phyloP scores from a whole-genome alignment of 1,140 invertebrate species.

The Drosophila micromelanica region DNA sequence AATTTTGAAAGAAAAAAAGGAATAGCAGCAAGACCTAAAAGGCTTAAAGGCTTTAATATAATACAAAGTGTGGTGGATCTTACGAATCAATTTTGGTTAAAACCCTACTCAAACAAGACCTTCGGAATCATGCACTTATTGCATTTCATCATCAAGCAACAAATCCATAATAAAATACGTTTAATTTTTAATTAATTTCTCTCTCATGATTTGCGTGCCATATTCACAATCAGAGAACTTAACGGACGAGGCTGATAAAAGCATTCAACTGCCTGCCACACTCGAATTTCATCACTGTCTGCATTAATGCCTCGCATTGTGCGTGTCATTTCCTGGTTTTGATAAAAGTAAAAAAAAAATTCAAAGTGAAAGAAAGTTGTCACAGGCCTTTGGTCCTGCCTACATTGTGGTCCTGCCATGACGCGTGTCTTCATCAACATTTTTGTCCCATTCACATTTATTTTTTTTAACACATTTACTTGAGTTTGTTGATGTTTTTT shows the following conservation, averaged over 20 bases:
- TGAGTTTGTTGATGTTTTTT: slow-evolving; percentile 55
- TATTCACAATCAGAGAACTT: slow-evolving; percentile 18
- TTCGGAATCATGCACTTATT: neutral
- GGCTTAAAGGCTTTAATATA: neutral
- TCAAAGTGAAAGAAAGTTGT: slow-evolving; percentile 23
- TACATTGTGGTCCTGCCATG: slow-evolving; percentile 13
- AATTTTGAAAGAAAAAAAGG: neutral
- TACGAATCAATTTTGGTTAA: neutral
- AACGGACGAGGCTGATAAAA: slow-evolving; percentile 32
- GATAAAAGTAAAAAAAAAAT: slow-evolving; percentile 36
- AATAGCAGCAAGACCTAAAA: neutral
- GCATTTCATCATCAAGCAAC: neutral
- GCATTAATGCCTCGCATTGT: slow-evolving; percentile 39
- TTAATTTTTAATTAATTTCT: neutral
- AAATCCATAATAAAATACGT: neutral
- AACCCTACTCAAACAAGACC: neutral
- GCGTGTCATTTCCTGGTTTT: slow-evolving; percentile 69
- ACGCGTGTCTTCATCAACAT: slow-evolving; percentile 62
- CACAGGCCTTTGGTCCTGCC: slow-evolving; percentile 37
- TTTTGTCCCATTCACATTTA: slow-evolving; percentile 52
- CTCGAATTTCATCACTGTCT: slow-evolving; percentile 19
- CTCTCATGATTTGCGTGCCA: slow-evolving; percentile 12
- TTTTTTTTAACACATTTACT: slow-evolving; percentile 61
- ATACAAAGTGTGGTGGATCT: neutral
- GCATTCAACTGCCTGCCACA: slow-evolving; percentile 49